These are phyloP conservation scores for Ectropis grisescens DNA, from an alignment of 1,140 invertebrate genomes.

Conservation along the genomic window DNA sequence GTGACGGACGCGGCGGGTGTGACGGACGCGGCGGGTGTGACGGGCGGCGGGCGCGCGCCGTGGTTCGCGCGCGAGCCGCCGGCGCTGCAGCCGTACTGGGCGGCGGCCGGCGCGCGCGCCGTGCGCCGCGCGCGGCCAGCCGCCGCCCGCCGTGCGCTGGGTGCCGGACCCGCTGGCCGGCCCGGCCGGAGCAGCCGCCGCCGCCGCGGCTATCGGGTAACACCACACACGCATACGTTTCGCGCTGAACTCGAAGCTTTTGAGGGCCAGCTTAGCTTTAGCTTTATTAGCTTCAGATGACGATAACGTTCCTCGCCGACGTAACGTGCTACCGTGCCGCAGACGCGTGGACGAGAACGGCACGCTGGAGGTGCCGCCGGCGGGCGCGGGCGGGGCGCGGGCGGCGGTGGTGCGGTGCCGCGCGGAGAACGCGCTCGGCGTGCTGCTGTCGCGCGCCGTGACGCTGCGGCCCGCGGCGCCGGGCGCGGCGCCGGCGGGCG, in stretches of 20 bases:
- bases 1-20: too few species aligned
- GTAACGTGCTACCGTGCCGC: background rate
- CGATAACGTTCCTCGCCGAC: too few species aligned
- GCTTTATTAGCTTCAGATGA: too few species aligned
- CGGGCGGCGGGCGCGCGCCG: conserved; percentile 14
- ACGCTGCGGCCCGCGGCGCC: conserved; percentile 24
- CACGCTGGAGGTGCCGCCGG: conserved; percentile 34
- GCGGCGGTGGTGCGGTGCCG: conserved; percentile 30
- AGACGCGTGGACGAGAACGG: conserved; percentile 40
- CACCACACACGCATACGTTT: too few species aligned
- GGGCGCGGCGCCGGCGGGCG: conserved; percentile 35
- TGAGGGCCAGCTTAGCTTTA: too few species aligned
- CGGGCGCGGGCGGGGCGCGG: conserved; percentile 8
- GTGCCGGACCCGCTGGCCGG: conserved; percentile 16
- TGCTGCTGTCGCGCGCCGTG: conserved; percentile 34
- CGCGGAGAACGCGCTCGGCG: conserved; percentile 38
- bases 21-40: too few species aligned
- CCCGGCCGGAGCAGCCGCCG: conserved; percentile 28
- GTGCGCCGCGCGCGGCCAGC: conserved; percentile 31
- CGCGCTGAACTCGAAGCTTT: too few species aligned
- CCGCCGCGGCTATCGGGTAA: too few species aligned
- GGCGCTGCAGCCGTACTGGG: conserved; percentile 23
- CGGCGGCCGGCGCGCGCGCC: conserved; percentile 16
- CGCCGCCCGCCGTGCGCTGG: conserved; percentile 31
- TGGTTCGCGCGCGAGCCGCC: conserved; percentile 28